phyloP scores from a whole-genome alignment of 1,140 invertebrate species.

The Temnothorax longispinosus region DNA sequence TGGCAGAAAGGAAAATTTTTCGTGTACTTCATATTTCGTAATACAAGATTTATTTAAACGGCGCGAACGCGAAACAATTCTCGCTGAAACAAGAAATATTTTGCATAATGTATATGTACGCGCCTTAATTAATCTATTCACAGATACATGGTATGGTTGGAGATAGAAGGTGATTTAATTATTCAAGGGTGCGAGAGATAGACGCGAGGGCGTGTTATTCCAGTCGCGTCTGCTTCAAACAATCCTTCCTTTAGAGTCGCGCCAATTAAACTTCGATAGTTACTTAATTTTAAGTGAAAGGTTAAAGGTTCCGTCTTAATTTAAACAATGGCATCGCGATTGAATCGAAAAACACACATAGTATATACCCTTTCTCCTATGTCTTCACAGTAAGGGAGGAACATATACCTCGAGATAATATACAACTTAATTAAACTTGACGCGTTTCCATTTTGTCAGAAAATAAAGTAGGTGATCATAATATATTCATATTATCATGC shows the following conservation, averaged over 20 bases:
- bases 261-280: constrained; percentile 6
- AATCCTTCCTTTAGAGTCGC: constrained; percentile 10
- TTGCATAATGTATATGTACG: constrained; percentile 25
- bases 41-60: constrained; percentile 36
- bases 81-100: constrained; percentile 37
- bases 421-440: neutral
- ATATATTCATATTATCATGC: neutral
- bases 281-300: constrained; percentile 10
- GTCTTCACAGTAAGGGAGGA: neutral
- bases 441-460: neutral
- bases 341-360: neutral
- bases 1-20: constrained; percentile 16
- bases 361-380: neutral
- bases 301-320: constrained; percentile 29
- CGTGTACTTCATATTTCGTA: neutral
- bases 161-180: constrained; percentile 33
- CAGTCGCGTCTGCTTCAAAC: constrained; percentile 23
- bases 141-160: neutral
- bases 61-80: constrained; percentile 9
- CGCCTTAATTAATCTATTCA: constrained; percentile 43
- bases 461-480: neutral
- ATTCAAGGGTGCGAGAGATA: constrained; percentile 5
- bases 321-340: constrained; percentile 25
- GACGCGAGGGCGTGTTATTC: constrained; percentile 14
- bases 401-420: neutral